phyloP scores from a whole-genome alignment of 1,140 invertebrate genomes.

The Pseudomyrmex dendroicus region DNA sequence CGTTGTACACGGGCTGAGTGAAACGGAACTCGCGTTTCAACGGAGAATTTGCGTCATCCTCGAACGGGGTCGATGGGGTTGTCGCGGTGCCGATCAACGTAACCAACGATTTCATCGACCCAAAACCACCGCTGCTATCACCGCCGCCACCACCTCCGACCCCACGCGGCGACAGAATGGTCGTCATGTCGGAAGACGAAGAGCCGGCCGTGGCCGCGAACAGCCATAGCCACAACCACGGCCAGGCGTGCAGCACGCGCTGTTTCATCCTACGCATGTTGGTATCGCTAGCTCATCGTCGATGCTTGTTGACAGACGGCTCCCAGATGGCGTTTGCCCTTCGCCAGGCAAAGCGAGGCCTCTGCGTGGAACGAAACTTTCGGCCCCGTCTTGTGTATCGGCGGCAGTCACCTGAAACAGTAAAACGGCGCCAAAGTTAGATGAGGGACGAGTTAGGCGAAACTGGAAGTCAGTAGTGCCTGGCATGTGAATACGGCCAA shows the following conservation, averaged over 20 bases:
- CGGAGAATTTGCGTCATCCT: constrained; percentile 44
- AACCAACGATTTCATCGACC: constrained; percentile 43
- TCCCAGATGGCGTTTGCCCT: constrained; percentile 43
- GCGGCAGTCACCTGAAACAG: constrained; percentile 66
- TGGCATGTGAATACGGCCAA: constrained; percentile 14
- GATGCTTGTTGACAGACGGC: constrained; percentile 24
- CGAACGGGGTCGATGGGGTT: constrained; percentile 72
- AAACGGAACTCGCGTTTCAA: constrained; percentile 87
- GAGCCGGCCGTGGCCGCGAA: constrained; percentile 78
- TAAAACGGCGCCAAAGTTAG: constrained; percentile 25
- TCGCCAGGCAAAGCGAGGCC: constrained; percentile 20
- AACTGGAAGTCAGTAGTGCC: not conserved
- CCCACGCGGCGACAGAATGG: constrained; percentile 39
- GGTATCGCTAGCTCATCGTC: constrained; percentile 84
- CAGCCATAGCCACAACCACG: constrained; percentile 83
- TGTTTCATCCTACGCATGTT: constrained; percentile 81
- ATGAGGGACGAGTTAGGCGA: constrained; percentile 21
- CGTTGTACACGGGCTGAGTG: constrained; percentile 92
- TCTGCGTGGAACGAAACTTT: not conserved
- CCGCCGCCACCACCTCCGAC: constrained; percentile 13
- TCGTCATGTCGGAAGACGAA: constrained; percentile 73
- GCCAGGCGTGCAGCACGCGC: constrained; percentile 80
- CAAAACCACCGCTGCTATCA: not conserved
- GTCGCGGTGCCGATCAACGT: constrained; percentile 52
- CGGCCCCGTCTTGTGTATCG: constrained; percentile 19